These are phyloP conservation scores for Anhinga anhinga DNA, from an alignment of 2,113 vertebrate genomes.

Conservation along the genomic window DNA sequence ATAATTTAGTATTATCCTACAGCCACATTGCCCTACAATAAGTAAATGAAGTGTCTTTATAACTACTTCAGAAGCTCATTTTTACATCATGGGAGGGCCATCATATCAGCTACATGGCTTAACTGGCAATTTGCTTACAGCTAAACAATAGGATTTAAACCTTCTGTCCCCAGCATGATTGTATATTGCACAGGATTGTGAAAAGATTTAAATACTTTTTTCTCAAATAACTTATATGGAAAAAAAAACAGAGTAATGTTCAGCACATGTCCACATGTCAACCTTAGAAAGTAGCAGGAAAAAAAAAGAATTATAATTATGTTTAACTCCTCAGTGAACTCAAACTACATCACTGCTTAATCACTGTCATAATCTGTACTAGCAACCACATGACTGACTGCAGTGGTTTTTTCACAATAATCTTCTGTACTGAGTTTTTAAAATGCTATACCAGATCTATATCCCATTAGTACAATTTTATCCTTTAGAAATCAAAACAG, in stretches of 20 bases:
- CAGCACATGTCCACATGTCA: neutral
- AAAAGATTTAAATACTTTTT: neutral
- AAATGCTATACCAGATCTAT: neutral
- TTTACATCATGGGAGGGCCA: neutral
- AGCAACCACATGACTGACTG: slow-evolving; percentile 1
- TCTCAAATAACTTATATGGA: neutral
- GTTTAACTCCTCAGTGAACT: neutral
- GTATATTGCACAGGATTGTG: neutral
- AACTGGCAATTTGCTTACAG: neutral
- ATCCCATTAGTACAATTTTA: neutral
- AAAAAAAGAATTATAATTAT: neutral
- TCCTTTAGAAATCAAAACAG: neutral
- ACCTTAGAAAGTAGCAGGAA: neutral
- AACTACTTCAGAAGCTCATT: neutral
- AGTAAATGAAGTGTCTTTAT: neutral
- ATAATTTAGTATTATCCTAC: neutral
- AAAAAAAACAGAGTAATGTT: neutral
- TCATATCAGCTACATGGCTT: neutral
- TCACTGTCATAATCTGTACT: neutral
- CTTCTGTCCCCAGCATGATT: neutral
- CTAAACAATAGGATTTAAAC: neutral
- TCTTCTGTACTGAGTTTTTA: neutral
- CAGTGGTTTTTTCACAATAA: neutral
- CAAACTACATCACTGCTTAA: neutral
- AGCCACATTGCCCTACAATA: neutral